Conservation (phyloP, 2,888 invertebrate genomes). For the Drosophila anomelani region DNA sequence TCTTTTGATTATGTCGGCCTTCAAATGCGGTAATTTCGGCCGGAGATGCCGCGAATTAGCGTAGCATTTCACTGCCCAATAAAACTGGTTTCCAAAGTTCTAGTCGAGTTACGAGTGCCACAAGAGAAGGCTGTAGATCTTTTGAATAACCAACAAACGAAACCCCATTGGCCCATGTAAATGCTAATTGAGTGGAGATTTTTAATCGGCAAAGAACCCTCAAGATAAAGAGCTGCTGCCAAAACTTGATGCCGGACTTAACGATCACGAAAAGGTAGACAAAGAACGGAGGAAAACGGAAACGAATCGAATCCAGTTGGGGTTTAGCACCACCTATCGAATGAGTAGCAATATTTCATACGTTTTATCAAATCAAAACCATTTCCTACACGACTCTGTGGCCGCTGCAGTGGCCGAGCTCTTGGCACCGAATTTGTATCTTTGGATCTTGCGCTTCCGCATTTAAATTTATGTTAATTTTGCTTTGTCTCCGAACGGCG, state of each 20-base stretch:
- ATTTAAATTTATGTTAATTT: conserved; percentile 60
- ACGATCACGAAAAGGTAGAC: conserved; percentile 14
- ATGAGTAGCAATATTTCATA: conserved; percentile 39
- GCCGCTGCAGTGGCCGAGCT: conserved; percentile 16
- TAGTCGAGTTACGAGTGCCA: conserved; percentile 6
- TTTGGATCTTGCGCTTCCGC: conserved; percentile 55
- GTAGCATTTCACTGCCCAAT: conserved; percentile 25
- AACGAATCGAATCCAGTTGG: conserved; percentile 29
- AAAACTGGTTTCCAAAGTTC: conserved; percentile 33
- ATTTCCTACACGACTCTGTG: conserved; percentile 46
- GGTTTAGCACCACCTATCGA: conserved; percentile 32
- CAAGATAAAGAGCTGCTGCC: conserved; percentile 27
- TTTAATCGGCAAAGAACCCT: conserved; percentile 12
- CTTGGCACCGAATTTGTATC: conserved; percentile 38
- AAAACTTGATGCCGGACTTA: conserved; percentile 54
- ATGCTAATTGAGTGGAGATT: conserved; percentile 18
- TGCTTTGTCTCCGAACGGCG: conserved; percentile 13
- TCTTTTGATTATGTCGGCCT: conserved; percentile 29
- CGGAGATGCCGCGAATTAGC: conserved; percentile 30
- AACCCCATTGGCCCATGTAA: conserved; percentile 15
- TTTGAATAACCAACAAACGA: conserved; percentile 1
- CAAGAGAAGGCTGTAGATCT: not conserved
- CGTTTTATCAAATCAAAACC: conserved; percentile 25
- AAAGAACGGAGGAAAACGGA: conserved; percentile 47
- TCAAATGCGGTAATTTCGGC: conserved; percentile 14